phyloP scores from a whole-genome alignment of 1,140 invertebrate genomes.

The Saccostrea glomerata region DNA sequence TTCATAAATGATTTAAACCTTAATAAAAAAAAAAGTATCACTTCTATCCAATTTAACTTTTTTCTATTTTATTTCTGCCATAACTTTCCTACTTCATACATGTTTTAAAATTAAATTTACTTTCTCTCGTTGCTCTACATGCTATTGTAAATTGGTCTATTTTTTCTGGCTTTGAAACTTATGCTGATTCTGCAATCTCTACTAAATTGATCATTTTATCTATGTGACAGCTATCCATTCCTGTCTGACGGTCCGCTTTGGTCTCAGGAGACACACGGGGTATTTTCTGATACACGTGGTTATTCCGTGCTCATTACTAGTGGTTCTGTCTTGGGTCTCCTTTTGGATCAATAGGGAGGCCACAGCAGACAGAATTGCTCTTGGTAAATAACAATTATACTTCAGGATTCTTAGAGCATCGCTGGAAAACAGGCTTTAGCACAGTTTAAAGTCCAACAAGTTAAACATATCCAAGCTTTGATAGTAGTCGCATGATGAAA shows the following conservation, averaged over 20 bases:
- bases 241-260: constrained; percentile 73
- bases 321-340: constrained; percentile 78
- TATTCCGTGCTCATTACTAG: constrained; percentile 76
- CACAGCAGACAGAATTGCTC: constrained; percentile 87
- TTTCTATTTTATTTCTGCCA: too few species aligned
- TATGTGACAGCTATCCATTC: constrained; percentile 68
- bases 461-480: not conserved
- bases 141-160: too few species aligned
- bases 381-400: constrained; percentile 5
- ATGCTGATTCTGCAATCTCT: too few species aligned
- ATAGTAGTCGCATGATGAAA: too few species aligned
- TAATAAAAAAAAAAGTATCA: too few species aligned
- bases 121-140: too few species aligned
- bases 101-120: too few species aligned
- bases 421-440: not conserved
- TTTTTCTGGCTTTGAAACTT: too few species aligned
- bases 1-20: too few species aligned
- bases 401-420: not conserved
- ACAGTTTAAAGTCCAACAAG: not conserved
- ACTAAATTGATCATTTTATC: not conserved
- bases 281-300: constrained; percentile 79
- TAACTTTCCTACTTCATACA: too few species aligned
- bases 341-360: constrained; percentile 92
- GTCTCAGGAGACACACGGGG: constrained; percentile 76
- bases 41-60: too few species aligned